Evolutionary conservation across 1,140 invertebrate species (phyloP).

Genomic region (Lamellibrachia luymesi): DNA sequence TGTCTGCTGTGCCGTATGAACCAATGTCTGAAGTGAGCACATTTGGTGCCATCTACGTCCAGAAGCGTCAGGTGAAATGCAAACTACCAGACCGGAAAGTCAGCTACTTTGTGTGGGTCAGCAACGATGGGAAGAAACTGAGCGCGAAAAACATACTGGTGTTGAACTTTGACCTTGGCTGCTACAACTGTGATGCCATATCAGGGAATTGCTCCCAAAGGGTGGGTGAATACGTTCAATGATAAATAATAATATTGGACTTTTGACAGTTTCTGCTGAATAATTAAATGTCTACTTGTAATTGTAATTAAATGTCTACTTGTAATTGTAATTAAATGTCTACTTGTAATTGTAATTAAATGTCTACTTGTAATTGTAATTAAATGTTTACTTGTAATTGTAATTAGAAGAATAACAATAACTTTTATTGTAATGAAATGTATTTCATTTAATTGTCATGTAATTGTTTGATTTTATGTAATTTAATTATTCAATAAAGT

Average conservation of each 20-base stretch:
- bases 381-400: no score
- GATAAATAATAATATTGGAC: neutral
- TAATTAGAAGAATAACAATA: no score
- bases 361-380: no score
- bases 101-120: neutral
- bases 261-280: neutral
- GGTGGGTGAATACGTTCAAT: neutral
- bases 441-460: no score
- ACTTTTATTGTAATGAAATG: no score
- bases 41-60: neutral
- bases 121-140: neutral
- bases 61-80: neutral
- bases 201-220: neutral
- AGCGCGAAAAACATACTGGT: neutral
- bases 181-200: neutral
- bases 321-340: no score
- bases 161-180: neutral
- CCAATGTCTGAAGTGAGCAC: neutral
- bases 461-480: no score
- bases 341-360: no score
- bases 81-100: neutral
- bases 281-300: no score
- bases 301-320: no score
- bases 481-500: no score
- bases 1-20: neutral